These are phyloP conservation scores for Blastomussa wellsi DNA, from an alignment of 92 coral and sea anemone genomes.

Conservation along the genomic window DNA sequence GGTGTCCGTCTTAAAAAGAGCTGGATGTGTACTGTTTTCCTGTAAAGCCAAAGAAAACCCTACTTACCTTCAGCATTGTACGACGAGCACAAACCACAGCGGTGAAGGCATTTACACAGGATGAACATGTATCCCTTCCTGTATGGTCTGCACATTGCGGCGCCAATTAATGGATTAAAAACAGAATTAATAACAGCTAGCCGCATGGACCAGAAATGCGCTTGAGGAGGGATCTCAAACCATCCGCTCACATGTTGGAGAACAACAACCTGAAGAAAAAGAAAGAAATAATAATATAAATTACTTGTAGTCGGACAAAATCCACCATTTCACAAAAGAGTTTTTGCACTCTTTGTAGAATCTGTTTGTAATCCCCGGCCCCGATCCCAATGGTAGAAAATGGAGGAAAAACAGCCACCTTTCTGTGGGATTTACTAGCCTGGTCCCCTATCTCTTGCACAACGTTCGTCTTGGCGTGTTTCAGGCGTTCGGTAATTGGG, in stretches of 20 bases:
- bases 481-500: too few species aligned
- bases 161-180: slow-evolving; percentile 62
- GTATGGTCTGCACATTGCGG: slow-evolving; percentile 71
- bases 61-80: slow-evolving; percentile 16
- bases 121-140: slow-evolving; percentile 56
- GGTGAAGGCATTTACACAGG: slow-evolving; percentile 40
- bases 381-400: too few species aligned
- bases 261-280: slow-evolving; percentile 46
- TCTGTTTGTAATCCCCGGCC: too few species aligned
- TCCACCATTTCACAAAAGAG: too few species aligned
- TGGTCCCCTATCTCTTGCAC: too few species aligned
- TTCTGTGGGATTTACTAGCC: too few species aligned
- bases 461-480: too few species aligned
- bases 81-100: slow-evolving; percentile 38
- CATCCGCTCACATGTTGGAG: slow-evolving; percentile 60
- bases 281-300: too few species aligned
- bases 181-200: slow-evolving; percentile 61
- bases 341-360: too few species aligned
- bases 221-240: slow-evolving; percentile 33
- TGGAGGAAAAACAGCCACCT: too few species aligned
- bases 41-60: background rate
- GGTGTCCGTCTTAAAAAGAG: too few species aligned
- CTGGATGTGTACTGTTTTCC: background rate
- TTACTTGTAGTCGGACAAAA: too few species aligned
- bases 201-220: slow-evolving; percentile 71